Evolutionary conservation across 2,888 invertebrate species (phyloP), one percentile per base, ranked within the genome.

Genomic region (Trichogramma evanescens): DNA sequence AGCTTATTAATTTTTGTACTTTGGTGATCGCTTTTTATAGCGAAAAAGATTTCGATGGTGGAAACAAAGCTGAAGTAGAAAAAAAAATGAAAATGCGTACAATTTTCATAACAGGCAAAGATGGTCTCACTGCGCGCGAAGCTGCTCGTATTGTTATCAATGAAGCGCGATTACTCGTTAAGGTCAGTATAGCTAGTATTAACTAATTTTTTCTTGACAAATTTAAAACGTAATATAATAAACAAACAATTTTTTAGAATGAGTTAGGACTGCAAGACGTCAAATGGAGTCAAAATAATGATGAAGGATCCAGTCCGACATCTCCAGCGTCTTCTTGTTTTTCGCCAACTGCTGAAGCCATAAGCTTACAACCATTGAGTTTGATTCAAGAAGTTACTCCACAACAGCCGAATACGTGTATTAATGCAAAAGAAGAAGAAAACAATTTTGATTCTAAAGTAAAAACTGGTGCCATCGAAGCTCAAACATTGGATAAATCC

Each of bases 51-150:
- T 80, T 85, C 68, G 86, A 89, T 51, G 84, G 85, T 61, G 91
- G 93, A 74, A 83, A 86, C 46, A 82, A 82, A 55, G 78, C 80
- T 66, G 89, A 88, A 70, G 79, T 83, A 6, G 81, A 83, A 53
- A 84, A 87, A 73, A 82, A 89, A 58, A 87, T 86, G 70, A 84
- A 85, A 76, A 82, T 86, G 53, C 83, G 86, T 72, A 86, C 84
- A 68, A 82, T 93, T 62, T 91, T 89, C 83, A 84, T 93, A 9
- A 89, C 89, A 2, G 93, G 93, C 13, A 86, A 83, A 73, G 83
- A 88, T 68, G 92, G 91, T 43, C 77, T 95, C 67, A 91, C 92
- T 1, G 88, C 89, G 57, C 82, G 81, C 58, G 89, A 95, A 78
- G 95, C 94, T 5, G 93, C 96, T 4, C 78, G 82, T 62, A 81